Conservation (phyloP, 2,797 vertebrate species). For the Brachymystax lenok region DNA sequence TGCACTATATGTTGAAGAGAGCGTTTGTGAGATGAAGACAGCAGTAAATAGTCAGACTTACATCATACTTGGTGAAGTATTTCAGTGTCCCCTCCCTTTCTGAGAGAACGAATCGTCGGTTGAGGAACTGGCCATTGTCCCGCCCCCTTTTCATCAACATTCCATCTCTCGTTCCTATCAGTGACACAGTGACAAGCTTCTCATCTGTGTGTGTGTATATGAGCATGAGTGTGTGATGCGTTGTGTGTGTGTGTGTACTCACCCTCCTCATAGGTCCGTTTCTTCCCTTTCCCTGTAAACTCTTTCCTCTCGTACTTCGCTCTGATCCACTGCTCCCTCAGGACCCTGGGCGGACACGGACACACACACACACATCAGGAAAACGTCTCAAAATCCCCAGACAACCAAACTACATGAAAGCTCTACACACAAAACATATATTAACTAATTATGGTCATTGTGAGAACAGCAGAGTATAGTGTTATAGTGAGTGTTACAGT, state of each 20-base stretch:
- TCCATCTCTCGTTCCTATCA: slow-evolving; percentile 80
- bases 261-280: slow-evolving; percentile 78
- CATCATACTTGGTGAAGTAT: slow-evolving; percentile 87
- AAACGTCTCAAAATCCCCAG: neutral
- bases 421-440: too few species aligned
- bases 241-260: slow-evolving; percentile 23
- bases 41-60: slow-evolving; percentile 64
- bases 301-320: slow-evolving; percentile 88
- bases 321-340: slow-evolving; percentile 90
- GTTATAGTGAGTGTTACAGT: too few species aligned
- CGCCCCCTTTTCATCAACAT: slow-evolving; percentile 87
- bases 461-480: too few species aligned
- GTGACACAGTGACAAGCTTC: slow-evolving; percentile 4
- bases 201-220: neutral
- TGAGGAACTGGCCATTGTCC: slow-evolving; percentile 87
- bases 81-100: slow-evolving; percentile 86
- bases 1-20: too few species aligned
- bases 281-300: slow-evolving; percentile 71
- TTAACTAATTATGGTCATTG: too few species aligned
- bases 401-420: too few species aligned
- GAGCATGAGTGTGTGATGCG: neutral
- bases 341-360: slow-evolving; percentile 67
- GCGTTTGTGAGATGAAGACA: neutral
- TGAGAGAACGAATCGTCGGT: slow-evolving; percentile 84
- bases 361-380: slow-evolving; percentile 13